Evolutionary conservation across 2,113 vertebrate species (phyloP), one percentile per base, ranked within the genome.

Genomic region (Brienomyrus brachyistius): DNA sequence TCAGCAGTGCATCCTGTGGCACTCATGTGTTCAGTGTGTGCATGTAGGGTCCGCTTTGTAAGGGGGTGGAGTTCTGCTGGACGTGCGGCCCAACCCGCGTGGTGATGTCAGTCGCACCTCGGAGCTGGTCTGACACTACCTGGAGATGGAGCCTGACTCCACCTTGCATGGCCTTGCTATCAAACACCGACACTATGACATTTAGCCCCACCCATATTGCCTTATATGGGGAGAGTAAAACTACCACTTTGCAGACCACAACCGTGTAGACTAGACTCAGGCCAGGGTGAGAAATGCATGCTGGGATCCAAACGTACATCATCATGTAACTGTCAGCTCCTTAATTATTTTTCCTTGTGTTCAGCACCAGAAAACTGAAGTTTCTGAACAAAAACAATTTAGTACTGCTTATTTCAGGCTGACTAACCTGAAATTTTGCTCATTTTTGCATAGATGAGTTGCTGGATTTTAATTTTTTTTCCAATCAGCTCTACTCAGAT

Each of bases 1-100:
- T 88, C 90, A 66, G 51, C 87, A n/a, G 87, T 48, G 45, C 52
- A 47, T 48, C 82, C 82, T 59, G 87, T 89, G 88, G 86, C 77
- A 56, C 84, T 51, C 17, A 51, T 80, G 17, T 0, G 13, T 4
- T 54, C 23, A 13, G 13, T 4, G 89, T 77, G 21, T 23, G n/a
- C 21, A 4, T 5, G 15, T 35, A 11, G 21, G 52, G 89, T 23
- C 21, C 15, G 3, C 21, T 52, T 89, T 8, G 13, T 23, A 3
- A 27, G 2, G 8, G 74, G 27, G 45, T 54, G 8, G 74, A 17
- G 45, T 54, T 59, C 27, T 70, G 62, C 27, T 1, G 62, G 48
- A 51, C 2, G 4, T 23, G 31, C 17, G 43, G 35, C 80, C 35
- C 17, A 2, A 47, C 45, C 21, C 4, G 8, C 21, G 17, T 19